Evolutionary conservation across 2,888 invertebrate genomes (phyloP).

Genomic region (Eristalis tenax): DNA sequence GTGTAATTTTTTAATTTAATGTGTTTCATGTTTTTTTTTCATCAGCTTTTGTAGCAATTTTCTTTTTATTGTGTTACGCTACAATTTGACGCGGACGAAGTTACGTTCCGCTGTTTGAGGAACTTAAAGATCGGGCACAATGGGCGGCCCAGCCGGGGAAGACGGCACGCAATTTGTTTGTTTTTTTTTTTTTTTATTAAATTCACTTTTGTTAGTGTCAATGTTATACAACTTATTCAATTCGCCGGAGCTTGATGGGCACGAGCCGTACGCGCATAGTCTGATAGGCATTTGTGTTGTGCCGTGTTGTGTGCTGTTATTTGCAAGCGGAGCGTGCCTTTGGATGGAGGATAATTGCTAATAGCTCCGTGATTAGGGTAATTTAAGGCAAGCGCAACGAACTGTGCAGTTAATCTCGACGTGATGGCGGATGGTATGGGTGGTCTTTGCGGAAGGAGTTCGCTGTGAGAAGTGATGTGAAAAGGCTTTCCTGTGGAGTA

Average conservation of each 20-base stretch:
- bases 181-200: background rate
- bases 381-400: background rate
- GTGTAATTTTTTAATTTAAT: slow-evolving; percentile 55
- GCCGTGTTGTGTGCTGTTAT: background rate
- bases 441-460: background rate
- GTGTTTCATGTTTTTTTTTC: slow-evolving; percentile 9
- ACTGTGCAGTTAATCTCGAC: background rate
- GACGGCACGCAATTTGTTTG: background rate
- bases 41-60: background rate
- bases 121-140: slow-evolving; percentile 10
- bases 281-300: background rate
- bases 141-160: background rate
- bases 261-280: background rate
- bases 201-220: slow-evolving; percentile 35
- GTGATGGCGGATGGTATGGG: background rate
- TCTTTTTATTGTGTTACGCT: slow-evolving; percentile 26
- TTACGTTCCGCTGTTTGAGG: slow-evolving; percentile 46
- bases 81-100: slow-evolving; percentile 24
- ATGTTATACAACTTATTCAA: slow-evolving; percentile 31
- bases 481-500: background rate
- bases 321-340: slow-evolving; percentile 1
- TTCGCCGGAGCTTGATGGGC: background rate
- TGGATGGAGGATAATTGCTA: background rate
- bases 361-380: background rate
- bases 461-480: background rate